Percentiles rank a stretch among this genome's conserved stretches.
Conservation (phyloP, 2,113 vertebrate genomes). For the Crotophaga sulcirostris region DNA sequence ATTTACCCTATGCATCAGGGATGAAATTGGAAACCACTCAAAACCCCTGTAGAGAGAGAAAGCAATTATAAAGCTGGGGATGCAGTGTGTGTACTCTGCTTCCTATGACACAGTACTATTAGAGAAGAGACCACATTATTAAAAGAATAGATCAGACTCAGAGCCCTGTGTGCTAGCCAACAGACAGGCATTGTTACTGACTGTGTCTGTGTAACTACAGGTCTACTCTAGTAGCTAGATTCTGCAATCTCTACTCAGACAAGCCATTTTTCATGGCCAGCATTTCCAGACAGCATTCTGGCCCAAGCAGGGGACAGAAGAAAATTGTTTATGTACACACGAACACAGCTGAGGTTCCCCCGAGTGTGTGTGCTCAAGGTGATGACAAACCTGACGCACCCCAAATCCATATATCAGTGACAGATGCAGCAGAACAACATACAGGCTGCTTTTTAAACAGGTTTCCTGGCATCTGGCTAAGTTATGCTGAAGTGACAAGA, state of each 20-base stretch:
- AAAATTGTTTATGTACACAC: background rate
- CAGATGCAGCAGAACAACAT: background rate
- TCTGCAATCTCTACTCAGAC: background rate
- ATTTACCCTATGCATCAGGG: background rate
- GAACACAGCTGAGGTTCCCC: background rate
- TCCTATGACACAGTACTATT: background rate
- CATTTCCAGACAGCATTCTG: background rate
- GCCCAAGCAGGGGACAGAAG: background rate
- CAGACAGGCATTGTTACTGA: background rate
- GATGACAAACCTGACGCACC: background rate
- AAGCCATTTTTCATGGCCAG: background rate
- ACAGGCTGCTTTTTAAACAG: background rate
- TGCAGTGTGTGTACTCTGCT: background rate
- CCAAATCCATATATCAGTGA: background rate
- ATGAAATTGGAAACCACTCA: conserved; percentile 4
- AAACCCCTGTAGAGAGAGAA: conserved; percentile 4
- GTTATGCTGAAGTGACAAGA: background rate
- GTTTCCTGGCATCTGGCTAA: background rate
- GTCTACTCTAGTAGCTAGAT: background rate
- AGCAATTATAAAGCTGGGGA: conserved; percentile 24
- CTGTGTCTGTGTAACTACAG: background rate
- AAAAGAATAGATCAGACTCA: conserved; percentile 6
- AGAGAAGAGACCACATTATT: background rate
- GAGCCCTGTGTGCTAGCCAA: background rate
- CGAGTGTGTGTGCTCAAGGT: background rate